A percentile compares a stretch with the other conserved stretches of the same genome.
Evolutionary conservation across 2,888 invertebrate genomes (phyloP).

Genomic region (Agrochola litura): DNA sequence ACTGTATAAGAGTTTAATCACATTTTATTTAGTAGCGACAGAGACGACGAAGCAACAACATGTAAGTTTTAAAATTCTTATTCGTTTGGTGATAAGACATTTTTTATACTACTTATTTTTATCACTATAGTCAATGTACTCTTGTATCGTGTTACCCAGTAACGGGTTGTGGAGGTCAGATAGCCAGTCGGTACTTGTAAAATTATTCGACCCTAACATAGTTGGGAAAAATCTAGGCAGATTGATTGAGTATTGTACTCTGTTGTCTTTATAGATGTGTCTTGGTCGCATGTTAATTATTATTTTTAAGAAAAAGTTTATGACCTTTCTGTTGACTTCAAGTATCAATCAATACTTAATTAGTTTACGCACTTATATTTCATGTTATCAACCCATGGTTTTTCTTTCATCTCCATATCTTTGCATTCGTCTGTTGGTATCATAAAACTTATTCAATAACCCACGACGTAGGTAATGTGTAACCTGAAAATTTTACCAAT

Average conservation of each 20-base stretch:
- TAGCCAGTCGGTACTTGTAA: not conserved
- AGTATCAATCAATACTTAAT: not conserved
- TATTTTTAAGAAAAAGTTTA: not conserved
- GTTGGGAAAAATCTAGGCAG: not conserved
- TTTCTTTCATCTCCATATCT: not conserved
- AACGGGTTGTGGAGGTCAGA: not conserved
- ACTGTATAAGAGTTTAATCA: slow-evolving; percentile 42
- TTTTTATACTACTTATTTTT: slow-evolving; percentile 3
- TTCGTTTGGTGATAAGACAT: slow-evolving; percentile 34
- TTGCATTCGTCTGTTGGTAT: not conserved
- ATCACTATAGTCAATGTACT: slow-evolving; percentile 15
- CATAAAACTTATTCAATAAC: too few relatives aligned
- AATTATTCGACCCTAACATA: not conserved
- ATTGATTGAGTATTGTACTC: not conserved
- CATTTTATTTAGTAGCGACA: slow-evolving; percentile 56
- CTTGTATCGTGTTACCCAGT: not conserved
- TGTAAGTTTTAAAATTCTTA: slow-evolving; percentile 47
- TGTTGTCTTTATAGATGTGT: too few relatives aligned
- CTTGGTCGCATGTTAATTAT: too few relatives aligned
- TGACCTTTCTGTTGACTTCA: not conserved
- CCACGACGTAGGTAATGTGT: too few relatives aligned
- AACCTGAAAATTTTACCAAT: too few relatives aligned
- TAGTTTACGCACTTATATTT: not conserved
- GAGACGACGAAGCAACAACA: slow-evolving; percentile 41
- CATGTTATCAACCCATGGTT: not conserved